These are phyloP conservation scores for Sebastes fasciatus DNA, from an alignment of 2,113 vertebrate genomes.

Conservation along the genomic window DNA sequence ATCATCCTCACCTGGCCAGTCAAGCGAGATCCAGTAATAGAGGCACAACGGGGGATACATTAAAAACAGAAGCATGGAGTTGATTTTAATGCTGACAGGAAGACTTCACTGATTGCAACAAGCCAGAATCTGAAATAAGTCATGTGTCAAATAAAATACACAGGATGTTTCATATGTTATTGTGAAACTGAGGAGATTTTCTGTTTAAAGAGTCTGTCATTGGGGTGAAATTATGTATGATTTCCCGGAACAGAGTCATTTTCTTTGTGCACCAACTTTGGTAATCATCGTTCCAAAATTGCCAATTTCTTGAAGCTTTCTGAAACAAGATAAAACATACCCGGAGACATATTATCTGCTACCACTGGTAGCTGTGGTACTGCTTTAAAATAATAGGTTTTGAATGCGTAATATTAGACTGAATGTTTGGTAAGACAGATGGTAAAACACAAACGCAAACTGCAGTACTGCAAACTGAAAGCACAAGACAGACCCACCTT, in stretches of 20 bases:
- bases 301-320: background rate
- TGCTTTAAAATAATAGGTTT: background rate
- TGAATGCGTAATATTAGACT: background rate
- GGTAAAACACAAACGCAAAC: background rate
- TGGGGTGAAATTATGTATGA: background rate
- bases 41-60: conserved; percentile 49
- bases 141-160: conserved; percentile 15
- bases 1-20: conserved; percentile 74
- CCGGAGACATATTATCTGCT: background rate
- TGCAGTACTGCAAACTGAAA: background rate
- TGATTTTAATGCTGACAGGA: conserved; percentile 27
- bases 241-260: background rate
- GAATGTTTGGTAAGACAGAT: background rate
- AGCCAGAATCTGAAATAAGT: conserved; percentile 15
- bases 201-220: background rate
- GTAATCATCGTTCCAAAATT: background rate
- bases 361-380: background rate
- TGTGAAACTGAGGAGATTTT: background rate
- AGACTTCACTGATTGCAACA: conserved; percentile 23
- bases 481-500: background rate
- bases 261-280: background rate
- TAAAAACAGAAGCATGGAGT: conserved; percentile 17
- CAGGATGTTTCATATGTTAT: conserved; percentile 10
- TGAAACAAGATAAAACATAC: background rate
- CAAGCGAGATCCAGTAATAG: conserved; percentile 69